Evolutionary conservation across 2,797 vertebrate species (phyloP).

Genomic region (Rhodeus uyekii): DNA sequence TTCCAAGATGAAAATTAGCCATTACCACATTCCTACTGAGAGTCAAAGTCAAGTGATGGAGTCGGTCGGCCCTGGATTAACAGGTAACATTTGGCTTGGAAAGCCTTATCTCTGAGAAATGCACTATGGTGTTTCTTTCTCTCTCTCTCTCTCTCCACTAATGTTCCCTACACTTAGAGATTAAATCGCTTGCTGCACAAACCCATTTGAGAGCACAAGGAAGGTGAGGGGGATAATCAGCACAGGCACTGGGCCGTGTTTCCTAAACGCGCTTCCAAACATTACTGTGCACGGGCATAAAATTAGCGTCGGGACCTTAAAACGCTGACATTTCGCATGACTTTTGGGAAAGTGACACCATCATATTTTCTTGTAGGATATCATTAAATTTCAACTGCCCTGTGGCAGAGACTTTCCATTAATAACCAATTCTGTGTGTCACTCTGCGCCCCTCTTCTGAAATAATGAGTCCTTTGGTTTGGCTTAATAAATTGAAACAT

Average conservation of each 20-base stretch:
- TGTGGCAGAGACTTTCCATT: conserved; percentile 99
- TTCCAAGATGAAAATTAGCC: conserved; percentile 80
- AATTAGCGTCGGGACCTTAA: conserved; percentile 99
- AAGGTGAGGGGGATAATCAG: conserved; percentile 99
- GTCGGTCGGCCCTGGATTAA: conserved; percentile 79
- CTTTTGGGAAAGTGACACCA: conserved; percentile 99
- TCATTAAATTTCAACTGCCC: conserved; percentile 99
- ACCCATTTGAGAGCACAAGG: conserved; percentile 94
- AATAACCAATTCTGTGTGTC: conserved; percentile 99
- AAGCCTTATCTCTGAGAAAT: conserved; percentile 88
- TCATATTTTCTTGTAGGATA: conserved; percentile 99
- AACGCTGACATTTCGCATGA: conserved; percentile 99
- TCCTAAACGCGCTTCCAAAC: conserved; percentile 86
- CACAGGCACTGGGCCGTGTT: conserved; percentile 99
- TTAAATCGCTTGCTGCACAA: conserved; percentile 99
- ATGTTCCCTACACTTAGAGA: conserved; percentile 99
- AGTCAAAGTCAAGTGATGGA: conserved; percentile 81
- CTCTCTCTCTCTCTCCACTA: conserved; percentile 72
- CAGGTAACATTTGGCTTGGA: conserved; percentile 89
- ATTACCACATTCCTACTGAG: conserved; percentile 79
- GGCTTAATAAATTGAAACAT: conserved; percentile 99
- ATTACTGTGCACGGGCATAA: conserved; percentile 99
- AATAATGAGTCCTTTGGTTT: conserved; percentile 99
- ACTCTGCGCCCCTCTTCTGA: conserved; percentile 91
- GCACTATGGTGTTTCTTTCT: conserved; percentile 87